Evolutionary conservation across 2,113 vertebrate genomes (phyloP).

Genomic region (Peromyscus polionotus): DNA sequence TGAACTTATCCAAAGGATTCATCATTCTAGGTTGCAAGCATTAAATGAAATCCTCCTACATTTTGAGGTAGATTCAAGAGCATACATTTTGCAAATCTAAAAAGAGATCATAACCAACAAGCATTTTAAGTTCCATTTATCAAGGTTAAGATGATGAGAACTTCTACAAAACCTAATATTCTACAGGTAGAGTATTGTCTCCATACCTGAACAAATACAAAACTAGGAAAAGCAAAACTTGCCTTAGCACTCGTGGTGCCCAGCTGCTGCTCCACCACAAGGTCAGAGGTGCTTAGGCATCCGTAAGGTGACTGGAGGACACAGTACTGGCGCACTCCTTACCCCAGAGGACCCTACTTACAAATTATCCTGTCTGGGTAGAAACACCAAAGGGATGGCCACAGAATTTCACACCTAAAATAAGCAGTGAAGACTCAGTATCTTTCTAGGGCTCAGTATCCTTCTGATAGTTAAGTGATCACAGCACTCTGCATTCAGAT

Average conservation of each 20-base stretch:
- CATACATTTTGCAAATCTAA: background rate
- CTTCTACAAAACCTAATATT: background rate
- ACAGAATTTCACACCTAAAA: background rate
- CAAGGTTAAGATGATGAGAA: background rate
- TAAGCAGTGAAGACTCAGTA: background rate
- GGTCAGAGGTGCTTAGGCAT: background rate
- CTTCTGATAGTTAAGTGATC: background rate
- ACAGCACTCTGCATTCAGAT: background rate
- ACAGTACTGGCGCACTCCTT: rapidly evolving
- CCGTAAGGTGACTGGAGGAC: too few relatives aligned
- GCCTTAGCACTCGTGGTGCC: background rate
- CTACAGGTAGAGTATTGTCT: background rate
- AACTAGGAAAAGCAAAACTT: background rate
- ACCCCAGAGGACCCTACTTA: too few relatives aligned
- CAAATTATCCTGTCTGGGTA: background rate
- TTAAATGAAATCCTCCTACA: background rate
- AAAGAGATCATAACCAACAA: background rate
- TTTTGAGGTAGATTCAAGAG: background rate
- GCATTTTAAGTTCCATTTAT: background rate
- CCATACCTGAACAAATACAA: background rate
- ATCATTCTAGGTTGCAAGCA: background rate
- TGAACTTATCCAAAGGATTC: background rate
- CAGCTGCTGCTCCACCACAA: background rate
- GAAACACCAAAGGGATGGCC: too few relatives aligned
- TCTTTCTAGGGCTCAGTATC: background rate